Evolutionary conservation across 2,113 vertebrate species (phyloP).

Genomic region (Pelmatolapia mariae): DNA sequence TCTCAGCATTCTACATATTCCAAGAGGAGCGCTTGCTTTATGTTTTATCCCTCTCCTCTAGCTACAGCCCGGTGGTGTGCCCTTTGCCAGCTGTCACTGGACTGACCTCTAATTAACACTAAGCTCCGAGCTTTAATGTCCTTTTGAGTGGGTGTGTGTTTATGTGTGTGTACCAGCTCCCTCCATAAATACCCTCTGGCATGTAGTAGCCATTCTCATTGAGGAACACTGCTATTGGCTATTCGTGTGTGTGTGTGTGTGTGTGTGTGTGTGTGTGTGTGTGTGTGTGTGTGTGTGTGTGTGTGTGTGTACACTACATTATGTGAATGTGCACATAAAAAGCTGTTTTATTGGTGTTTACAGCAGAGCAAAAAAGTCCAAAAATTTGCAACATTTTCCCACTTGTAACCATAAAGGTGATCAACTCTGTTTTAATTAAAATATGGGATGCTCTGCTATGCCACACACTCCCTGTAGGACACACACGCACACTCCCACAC

Average conservation of each 20-base stretch:
- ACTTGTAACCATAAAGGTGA: constrained; percentile 22
- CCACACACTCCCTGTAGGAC: background rate
- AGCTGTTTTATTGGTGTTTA: constrained; percentile 26
- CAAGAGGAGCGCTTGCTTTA: background rate
- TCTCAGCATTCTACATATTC: constrained; percentile 13
- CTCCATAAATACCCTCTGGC: constrained; percentile 48
- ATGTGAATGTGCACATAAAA: background rate
- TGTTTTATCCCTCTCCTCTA: background rate
- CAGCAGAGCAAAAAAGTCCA: background rate
- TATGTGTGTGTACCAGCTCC: constrained; percentile 37
- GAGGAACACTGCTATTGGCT: constrained; percentile 2
- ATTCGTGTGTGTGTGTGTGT: background rate
- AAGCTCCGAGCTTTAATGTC: constrained; percentile 48
- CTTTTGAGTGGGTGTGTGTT: constrained; percentile 48
- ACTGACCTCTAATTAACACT: constrained; percentile 57
- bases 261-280: background rate
- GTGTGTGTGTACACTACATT: background rate
- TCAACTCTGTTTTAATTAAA: constrained; percentile 31
- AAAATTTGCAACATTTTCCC: constrained; percentile 15
- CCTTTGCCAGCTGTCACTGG: constrained; percentile 43
- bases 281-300: background rate
- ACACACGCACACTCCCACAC: background rate
- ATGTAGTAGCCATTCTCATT: constrained; percentile 21
- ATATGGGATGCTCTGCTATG: background rate
- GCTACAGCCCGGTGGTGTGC: background rate